phyloP scores from a whole-genome alignment of 2,888 invertebrate species.

The Spisula subtruncata region DNA sequence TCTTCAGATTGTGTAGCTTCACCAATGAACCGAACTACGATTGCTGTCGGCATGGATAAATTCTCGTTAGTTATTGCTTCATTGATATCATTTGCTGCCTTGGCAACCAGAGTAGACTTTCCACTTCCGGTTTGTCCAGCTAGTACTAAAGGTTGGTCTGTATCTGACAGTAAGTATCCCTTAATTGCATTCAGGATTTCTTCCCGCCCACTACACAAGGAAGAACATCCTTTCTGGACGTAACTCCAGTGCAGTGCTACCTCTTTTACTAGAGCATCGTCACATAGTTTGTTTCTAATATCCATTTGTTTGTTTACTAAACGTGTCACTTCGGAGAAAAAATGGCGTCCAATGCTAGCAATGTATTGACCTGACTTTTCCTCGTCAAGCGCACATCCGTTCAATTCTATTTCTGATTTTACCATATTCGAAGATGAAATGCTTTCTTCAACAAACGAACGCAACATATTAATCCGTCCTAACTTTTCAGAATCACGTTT shows the following conservation, averaged over 20 bases:
- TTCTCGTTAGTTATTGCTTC: constrained; percentile 68
- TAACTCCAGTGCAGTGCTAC: constrained; percentile 78
- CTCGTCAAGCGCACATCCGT: constrained; percentile 64
- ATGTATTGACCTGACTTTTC: constrained; percentile 74
- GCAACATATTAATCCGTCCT: constrained; percentile 40
- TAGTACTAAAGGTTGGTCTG: constrained; percentile 81
- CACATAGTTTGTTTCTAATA: constrained; percentile 58
- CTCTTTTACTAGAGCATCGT: constrained; percentile 79
- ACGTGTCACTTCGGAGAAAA: constrained; percentile 75
- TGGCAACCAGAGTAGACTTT: constrained; percentile 83
- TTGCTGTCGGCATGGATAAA: constrained; percentile 72
- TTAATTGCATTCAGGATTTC: constrained; percentile 75
- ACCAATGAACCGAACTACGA: constrained; percentile 81
- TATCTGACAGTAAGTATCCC: constrained; percentile 77
- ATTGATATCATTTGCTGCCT: constrained; percentile 75
- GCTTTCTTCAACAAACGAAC: constrained; percentile 38
- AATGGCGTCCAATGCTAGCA: constrained; percentile 72
- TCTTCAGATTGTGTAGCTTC: constrained; percentile 77
- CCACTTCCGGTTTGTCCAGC: constrained; percentile 81
- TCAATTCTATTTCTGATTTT: constrained; percentile 61
- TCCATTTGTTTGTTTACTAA: constrained; percentile 76
- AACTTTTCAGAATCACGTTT: constrained; percentile 43
- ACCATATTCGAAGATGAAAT: constrained; percentile 59
- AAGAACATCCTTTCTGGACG: constrained; percentile 64
- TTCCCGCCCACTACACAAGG: constrained; percentile 79